These are phyloP conservation scores for Monomorium pharaonis DNA, from an alignment of 1,140 invertebrate genomes.

Conservation along the genomic window DNA sequence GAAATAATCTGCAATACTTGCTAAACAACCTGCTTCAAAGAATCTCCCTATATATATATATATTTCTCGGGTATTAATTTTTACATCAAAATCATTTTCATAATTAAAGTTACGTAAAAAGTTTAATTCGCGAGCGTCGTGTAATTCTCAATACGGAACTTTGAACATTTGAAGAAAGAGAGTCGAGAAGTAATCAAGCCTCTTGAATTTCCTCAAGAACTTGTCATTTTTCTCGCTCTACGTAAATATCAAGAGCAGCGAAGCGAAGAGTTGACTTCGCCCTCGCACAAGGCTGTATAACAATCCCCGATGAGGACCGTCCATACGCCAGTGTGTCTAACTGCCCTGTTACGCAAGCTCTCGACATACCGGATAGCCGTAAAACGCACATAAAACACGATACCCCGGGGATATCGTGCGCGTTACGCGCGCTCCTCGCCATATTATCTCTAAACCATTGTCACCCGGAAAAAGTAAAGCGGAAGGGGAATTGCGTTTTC, in stretches of 20 bases:
- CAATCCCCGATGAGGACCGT: too few species aligned
- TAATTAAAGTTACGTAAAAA: neutral
- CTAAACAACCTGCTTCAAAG: neutral
- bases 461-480: neutral
- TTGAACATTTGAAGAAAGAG: neutral
- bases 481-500: neutral
- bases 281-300: too few species aligned
- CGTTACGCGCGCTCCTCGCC: neutral
- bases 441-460: too few species aligned
- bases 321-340: too few species aligned
- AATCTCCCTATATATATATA: neutral
- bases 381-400: neutral
- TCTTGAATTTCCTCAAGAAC: neutral
- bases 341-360: neutral
- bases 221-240: neutral
- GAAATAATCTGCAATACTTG: neutral
- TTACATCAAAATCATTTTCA: neutral
- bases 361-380: neutral
- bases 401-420: too few species aligned
- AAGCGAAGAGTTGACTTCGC: neutral
- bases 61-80: neutral
- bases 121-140: neutral
- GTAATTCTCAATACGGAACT: neutral
- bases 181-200: neutral
- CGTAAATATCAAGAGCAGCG: neutral